Evolutionary conservation across 2,113 vertebrate species (phyloP).

Genomic region (Cathartes aura): DNA sequence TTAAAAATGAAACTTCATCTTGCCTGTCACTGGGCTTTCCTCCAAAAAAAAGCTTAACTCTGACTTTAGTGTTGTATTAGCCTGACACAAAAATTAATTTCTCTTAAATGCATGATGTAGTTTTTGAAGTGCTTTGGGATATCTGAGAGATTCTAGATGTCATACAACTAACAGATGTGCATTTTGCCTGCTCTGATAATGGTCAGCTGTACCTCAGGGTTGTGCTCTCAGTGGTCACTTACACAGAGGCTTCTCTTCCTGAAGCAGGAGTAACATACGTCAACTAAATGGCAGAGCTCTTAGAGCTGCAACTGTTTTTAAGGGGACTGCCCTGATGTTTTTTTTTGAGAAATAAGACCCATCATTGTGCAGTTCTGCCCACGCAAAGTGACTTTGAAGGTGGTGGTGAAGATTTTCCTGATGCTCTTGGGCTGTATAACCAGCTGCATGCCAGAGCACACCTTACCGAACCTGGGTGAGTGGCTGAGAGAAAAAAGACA

Average conservation of each 20-base stretch:
- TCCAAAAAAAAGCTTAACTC: background rate
- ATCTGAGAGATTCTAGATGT: background rate
- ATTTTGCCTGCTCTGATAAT: background rate
- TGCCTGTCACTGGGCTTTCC: background rate
- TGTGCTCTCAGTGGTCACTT: background rate
- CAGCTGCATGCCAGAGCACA: background rate
- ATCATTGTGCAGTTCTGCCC: background rate
- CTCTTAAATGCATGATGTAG: background rate
- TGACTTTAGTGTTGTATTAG: background rate
- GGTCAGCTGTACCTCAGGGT: background rate
- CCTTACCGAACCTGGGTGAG: background rate
- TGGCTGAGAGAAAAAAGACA: fast-evolving
- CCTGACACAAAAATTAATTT: background rate
- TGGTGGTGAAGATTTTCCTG: background rate
- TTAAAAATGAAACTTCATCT: background rate
- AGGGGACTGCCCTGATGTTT: background rate
- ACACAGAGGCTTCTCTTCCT: background rate
- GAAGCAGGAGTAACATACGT: background rate
- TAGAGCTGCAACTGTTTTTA: fast-evolving
- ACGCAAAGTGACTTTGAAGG: background rate
- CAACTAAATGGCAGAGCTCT: background rate
- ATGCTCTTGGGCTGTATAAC: background rate
- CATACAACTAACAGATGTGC: background rate
- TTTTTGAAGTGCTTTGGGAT: background rate
- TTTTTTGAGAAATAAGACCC: background rate